Base-by-base conservation (phyloP, 1,140 invertebrate species). In the Drosophila arizonae region DNA sequence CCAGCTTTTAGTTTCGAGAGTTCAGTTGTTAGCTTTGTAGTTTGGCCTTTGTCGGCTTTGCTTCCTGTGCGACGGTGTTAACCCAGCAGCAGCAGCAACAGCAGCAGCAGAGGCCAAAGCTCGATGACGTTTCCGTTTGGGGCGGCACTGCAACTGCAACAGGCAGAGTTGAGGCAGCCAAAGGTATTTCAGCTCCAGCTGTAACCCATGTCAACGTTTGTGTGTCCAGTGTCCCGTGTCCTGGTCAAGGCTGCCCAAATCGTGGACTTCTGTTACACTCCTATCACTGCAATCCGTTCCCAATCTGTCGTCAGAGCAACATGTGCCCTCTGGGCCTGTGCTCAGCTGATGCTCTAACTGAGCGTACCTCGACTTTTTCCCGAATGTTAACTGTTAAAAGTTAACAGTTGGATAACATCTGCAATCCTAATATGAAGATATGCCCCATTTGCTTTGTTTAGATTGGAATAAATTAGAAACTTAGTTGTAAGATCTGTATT, bases 41-140 rank as follows among this genome's bases (percentile, higher is more conserved):
- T 70, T 76, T 66, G 63, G 54, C 58, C 54, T 69, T 52, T 74
- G 77, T 74, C 76, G 76, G 60, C 55, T 62, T 56, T 33, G 43
- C 58, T 75, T 79, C 77, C 76, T 79, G 70, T 65, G 24, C 15
- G 46, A 30, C 28, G 41, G 41, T 26, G 43, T 28, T n/a, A 58
- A 21, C 26, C 43, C 62, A 45, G 43, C 43, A 45, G 43, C 11
- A 3, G 10, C 39, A 41, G 43, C 43, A 41, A n/a, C 43, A 10
- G 33, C 6, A 36, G 33, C 33, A 8, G 9, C 51, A 33, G 26
- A 26, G 9, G 6, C 52, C 33, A 10, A 13, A 30, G 50, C 62
- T 52, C 51, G 62, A 46, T 58, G 64, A 64, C 54, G 17, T 56
- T 56, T 56, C 54, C 54, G 55, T 57, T 57, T 15, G 24, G 55